These are phyloP conservation scores for Falco concolor DNA, from an alignment of 2,797 vertebrate genomes.

Conservation along the genomic window DNA sequence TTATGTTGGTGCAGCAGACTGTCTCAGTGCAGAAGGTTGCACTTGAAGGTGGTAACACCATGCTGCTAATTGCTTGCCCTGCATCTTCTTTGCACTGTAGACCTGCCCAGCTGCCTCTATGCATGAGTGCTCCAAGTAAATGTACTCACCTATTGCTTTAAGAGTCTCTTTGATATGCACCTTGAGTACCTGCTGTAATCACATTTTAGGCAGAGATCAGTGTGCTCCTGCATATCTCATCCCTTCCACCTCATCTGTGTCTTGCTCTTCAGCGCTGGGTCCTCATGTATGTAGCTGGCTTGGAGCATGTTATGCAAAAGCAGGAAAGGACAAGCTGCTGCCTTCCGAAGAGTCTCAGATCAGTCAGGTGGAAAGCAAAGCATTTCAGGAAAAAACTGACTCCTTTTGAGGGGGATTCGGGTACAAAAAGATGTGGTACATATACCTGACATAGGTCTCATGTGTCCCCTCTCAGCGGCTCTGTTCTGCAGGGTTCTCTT, in stretches of 20 bases:
- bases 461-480: background rate
- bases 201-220: background rate
- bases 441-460: background rate
- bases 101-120: background rate
- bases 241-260: background rate
- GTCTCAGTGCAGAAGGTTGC: background rate
- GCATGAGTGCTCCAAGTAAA: background rate
- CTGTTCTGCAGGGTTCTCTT: background rate
- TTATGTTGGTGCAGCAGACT: background rate
- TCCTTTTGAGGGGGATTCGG: background rate
- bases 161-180: background rate
- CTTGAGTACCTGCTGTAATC: background rate
- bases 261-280: background rate
- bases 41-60: background rate
- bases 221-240: background rate
- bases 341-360: background rate
- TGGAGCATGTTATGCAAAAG: background rate
- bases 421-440: background rate
- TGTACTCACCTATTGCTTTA: background rate
- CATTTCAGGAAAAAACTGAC: background rate
- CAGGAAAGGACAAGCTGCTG: background rate
- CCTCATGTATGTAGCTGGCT: accelerated
- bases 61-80: background rate
- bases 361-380: background rate
- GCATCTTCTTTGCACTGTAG: background rate